These are phyloP conservation scores for Callorhinus ursinus DNA, from an alignment of 2,113 vertebrate genomes.

Conservation along the genomic window DNA sequence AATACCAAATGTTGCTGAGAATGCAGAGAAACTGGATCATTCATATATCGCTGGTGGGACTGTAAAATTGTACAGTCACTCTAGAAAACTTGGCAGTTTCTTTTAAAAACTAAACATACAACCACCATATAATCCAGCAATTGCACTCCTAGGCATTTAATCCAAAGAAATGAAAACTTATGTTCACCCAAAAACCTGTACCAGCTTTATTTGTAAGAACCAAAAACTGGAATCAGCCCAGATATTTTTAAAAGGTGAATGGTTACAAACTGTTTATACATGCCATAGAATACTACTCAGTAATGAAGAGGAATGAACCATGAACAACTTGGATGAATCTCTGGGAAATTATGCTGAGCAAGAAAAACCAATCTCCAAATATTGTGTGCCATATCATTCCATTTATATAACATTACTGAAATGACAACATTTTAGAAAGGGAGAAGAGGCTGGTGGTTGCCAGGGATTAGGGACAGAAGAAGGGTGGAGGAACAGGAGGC, in stretches of 20 bases:
- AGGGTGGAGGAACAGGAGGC: not conserved
- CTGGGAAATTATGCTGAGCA: slow-evolving; percentile 31
- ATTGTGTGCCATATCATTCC: not conserved
- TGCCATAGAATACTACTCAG: not conserved
- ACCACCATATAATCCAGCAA: slow-evolving; percentile 16
- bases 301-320: not conserved
- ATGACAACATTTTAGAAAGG: not conserved
- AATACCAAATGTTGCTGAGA: not conserved
- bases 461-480: not conserved
- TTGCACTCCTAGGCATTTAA: slow-evolving; percentile 40
- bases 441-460: not conserved
- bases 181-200: slow-evolving; percentile 29
- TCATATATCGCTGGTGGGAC: not conserved
- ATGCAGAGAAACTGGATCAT: not conserved
- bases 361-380: not conserved
- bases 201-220: slow-evolving; percentile 50
- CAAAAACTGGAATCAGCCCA: slow-evolving; percentile 38
- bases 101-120: slow-evolving; percentile 50
- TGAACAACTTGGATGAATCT: not conserved
- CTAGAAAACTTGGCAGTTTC: slow-evolving; percentile 28
- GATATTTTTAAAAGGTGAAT: slow-evolving; percentile 25
- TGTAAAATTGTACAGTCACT: not conserved
- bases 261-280: not conserved
- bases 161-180: slow-evolving; percentile 50
- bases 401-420: not conserved